Base-by-base conservation (phyloP, 2,888 invertebrate genomes). In the Frankliniella fusca region DNA sequence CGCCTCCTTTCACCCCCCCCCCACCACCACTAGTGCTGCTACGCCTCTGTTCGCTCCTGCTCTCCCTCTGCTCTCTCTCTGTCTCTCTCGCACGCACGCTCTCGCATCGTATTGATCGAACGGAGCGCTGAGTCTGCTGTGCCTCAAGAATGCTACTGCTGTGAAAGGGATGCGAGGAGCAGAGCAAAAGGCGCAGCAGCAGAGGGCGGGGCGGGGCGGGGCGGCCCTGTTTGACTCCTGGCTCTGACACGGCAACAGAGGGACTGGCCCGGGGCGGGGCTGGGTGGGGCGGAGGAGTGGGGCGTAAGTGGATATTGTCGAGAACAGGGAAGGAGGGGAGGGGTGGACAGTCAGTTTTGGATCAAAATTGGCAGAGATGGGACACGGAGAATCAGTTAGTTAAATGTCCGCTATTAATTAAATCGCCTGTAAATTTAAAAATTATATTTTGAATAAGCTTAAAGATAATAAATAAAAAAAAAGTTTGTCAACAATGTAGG, bases 91-190 rank as follows among this genome's bases (percentile, higher is more conserved):
- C 27, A 8, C 70, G 23, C 70, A 12, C 70, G 23, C 27, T 12
- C 70, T 76, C 27, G 70, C 70, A 76, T 76, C 70, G 70, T 76
- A 76, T 76, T 76, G 70, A 76, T 76, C 70, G 70, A 27, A 76
- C 23, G 7, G 70, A 76, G 70, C 70, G 70, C 70, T 9, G 70
- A 76, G 70, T 61, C 23, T 76, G 70, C n/a, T 20, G 70, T 23
- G 23, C 70, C 70, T 27, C 23, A 76, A 76, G 70, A 61, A 61
- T 61, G 70, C 12, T 38, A 38, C 38, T 38, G 38, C 38, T 38
- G 38, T 38, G 38, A 38, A 38, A 38, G 38, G 38, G 38, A 38
- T 38, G 38, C 38, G 38, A 38, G 38, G 38, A 38, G 38, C 38
- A 38, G 38, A 38, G 38, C 38, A 38, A 38, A 5, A 38, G 38